Evolutionary conservation across 2,797 vertebrate species (phyloP).

Genomic region (Rhinophrynus dorsalis): DNA sequence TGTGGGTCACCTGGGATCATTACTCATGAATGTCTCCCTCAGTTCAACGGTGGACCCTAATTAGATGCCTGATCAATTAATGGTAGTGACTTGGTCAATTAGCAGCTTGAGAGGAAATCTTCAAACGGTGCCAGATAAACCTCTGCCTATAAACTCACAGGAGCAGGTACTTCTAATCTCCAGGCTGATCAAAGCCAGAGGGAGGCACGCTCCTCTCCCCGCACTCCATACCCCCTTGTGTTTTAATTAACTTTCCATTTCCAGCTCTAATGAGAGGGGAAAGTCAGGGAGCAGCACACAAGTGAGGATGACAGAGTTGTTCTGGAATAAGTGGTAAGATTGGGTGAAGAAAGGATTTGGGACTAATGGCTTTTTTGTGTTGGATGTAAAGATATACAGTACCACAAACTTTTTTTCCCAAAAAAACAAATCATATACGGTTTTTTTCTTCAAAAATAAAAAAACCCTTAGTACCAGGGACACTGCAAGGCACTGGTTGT

Average conservation of each 20-base stretch:
- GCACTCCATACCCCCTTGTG: conserved; percentile 12
- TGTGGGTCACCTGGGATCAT: conserved; percentile 46
- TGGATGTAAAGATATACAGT: too few relatives aligned
- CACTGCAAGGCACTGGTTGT: too few relatives aligned
- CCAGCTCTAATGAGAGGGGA: conserved; percentile 3
- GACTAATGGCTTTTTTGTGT: background rate
- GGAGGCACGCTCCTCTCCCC: background rate
- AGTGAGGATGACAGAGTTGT: background rate
- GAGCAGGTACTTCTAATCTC: conserved; percentile 38
- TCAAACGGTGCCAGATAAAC: conserved; percentile 38
- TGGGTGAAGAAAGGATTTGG: background rate
- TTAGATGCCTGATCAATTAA: conserved; percentile 50
- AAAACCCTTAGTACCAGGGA: too few relatives aligned
- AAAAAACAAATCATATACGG: too few relatives aligned
- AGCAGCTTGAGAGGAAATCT: conserved; percentile 48
- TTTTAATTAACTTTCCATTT: conserved; percentile 29
- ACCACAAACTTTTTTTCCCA: too few relatives aligned
- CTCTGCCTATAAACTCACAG: conserved; percentile 10
- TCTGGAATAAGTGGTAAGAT: background rate
- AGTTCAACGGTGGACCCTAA: conserved; percentile 49
- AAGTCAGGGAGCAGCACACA: background rate
- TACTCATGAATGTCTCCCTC: conserved; percentile 49
- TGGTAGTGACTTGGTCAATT: conserved; percentile 49
- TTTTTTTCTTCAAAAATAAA: too few relatives aligned
- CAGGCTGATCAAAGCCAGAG: conserved; percentile 37